Evolutionary conservation across 2,797 vertebrate genomes (phyloP), one percentile per base, ranked within the genome.

Genomic region (Chromis chromis): DNA sequence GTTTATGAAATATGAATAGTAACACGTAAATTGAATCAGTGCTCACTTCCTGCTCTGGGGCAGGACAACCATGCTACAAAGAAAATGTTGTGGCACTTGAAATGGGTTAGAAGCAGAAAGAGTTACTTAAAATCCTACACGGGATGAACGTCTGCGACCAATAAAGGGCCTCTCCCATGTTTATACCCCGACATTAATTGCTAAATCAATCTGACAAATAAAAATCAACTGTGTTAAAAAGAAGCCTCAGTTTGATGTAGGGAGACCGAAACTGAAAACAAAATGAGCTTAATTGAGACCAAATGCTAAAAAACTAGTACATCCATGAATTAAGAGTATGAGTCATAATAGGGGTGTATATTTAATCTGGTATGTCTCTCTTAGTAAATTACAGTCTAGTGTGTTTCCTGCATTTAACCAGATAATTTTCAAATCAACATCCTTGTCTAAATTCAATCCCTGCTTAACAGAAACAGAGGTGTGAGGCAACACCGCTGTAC

Each of bases 291-390:
- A 79, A 83, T 70, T 63, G 33, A 50, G 33, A 70, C 73, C 85
- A 86, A 87, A 83, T 81, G 77, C 54, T 54, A 1, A 55, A 65
- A 79, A 28, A 3, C 14, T 4, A 52, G 25, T 67, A 80, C 60
- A 73, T 65, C 58, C 1, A 4, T 27, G 1, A 76, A 74, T 55
- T 22, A 60, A 65, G 33, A 67, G 22, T 25, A 16, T 86, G 79
- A 87, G 72, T 89, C 86, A 83, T 52, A 48, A 53, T 64, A 24
- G 81, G 81, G 72, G 76, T 63, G 82, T 80, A 59, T 83, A 56
- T 70, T n/a, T 64, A 2, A 42, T 19, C 27, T 78, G 33, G 49
- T n/a, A 17, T 61, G 36, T 80, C 11, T 74, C 17, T 54, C 40
- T 61, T 58, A 8, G 22, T 59, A 53, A 70, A 75, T 75, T 53